Evolutionary conservation across 2,797 vertebrate species (phyloP), one percentile per base, ranked within the genome.

Genomic region (Syngnathus acus): DNA sequence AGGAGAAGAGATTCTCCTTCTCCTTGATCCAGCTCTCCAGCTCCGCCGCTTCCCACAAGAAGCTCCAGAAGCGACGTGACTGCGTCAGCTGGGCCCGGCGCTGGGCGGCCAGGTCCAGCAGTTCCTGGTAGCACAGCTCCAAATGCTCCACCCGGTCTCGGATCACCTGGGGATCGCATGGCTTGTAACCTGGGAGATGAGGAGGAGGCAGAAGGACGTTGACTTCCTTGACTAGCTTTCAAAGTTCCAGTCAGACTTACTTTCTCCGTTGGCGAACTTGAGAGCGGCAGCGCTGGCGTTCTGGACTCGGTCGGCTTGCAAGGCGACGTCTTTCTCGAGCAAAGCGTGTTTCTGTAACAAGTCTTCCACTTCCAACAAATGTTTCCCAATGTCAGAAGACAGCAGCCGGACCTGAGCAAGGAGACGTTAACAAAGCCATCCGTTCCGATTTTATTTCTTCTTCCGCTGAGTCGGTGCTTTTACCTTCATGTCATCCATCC

Each of bases 401-500:
- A 90, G 68, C 65, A 99, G 89, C 4, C 91, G 94, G 64, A 86
- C 91, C 97, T 99, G 72, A 1, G 32, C 67, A 73, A 23, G 6
- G 37, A 7, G 71, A 1, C 21, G 67, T 72, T 54, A 65, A 32
- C 6, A 37, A 40, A 23, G 9, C 11, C 0, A 19, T 32, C 1
- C 16, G 14, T 32, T 37, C 17, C 19, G 23, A 26, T 23, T 26
- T 43, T 13, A 3, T 10, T 43, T 43, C 2, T 43, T 43, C 4
- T 43, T 0, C 9, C 2, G 42, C 42, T 13, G 42, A 10, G 11
- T 43, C 42, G 13, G 42, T 42, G 40, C 9, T 47, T 62, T 43
- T 84, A 98, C 97, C 93, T 98, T 98, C 89, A 97, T 95, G 67
- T 98, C 96, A 0, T 98, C 97, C 93, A 97, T 98, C 97, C 97